Evolutionary conservation across 1,140 invertebrate genomes (phyloP), one percentile per base, ranked within the genome.

Genomic region (Stenopsyche tienmushanensis): DNA sequence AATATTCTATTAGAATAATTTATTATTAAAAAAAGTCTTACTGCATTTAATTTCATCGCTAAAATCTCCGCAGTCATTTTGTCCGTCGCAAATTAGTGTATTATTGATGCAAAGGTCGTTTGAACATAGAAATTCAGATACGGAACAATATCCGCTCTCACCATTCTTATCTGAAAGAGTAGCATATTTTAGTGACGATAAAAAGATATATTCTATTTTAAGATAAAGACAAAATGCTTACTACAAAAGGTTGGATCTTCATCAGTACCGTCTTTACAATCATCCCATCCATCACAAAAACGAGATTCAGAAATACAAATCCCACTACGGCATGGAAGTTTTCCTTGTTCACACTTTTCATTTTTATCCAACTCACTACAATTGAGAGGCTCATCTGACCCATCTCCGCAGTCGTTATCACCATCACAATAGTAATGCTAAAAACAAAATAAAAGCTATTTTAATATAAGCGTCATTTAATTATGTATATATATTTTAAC

Each of bases 11-110:
- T 39, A 8, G 7, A 39, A 39, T 39, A 39, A 39, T 7, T 39
- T 39, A 39, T 39, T 39, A n/a, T 25, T 66, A 59, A 47, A 7
- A 60, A 26, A 21, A 13, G n/a, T 77, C 82, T 78, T 77, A 86
- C 83, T 76, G 74, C 86, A 88, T 58, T 74, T 73, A n/a, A 75
- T 55, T 42, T 89, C 88, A 72, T 92, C 90, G 39, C 83, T 85
- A 62, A 77, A 86, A 74, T 93, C 91, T 0, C 79, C 83, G 74
- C 92, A 94, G 74, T 94, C 87, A 72, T 88, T 83, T 50, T 85
- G 77, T 1, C 88, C 86, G 76, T 95, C 86, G 74, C 92, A 94
- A 1, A 88, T 70, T 15, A 86, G 72, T n/a, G 82, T 83, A 15
- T 82, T 81, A 10, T 85, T 80, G 24, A 93, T 77, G 73, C 90